phyloP scores from a whole-genome alignment of 2,888 invertebrate species.

The Eumerus sabulonum region DNA sequence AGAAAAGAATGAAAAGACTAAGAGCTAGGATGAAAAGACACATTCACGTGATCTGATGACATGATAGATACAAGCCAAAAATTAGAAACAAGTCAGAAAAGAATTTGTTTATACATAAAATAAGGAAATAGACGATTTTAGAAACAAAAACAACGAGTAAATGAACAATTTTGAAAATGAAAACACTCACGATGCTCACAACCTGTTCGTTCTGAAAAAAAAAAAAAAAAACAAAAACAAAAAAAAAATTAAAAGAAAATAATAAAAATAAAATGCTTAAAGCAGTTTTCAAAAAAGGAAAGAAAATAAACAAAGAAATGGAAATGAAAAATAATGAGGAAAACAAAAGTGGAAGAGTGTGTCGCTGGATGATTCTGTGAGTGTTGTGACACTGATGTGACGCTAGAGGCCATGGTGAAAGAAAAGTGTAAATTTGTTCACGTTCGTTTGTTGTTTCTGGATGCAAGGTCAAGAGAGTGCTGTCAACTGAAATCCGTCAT shows the following conservation, averaged over 20 bases:
- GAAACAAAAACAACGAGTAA: slow-evolving; percentile 22
- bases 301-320: background rate
- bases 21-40: background rate
- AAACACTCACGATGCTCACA: slow-evolving; percentile 78
- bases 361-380: no score
- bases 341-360: no score
- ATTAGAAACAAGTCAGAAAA: slow-evolving; percentile 11
- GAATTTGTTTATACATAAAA: slow-evolving; percentile 18
- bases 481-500: no score
- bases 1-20: background rate
- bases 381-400: no score
- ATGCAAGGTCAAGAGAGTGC: no score
- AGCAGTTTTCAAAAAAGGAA: background rate
- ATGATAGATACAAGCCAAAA: background rate
- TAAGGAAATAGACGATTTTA: background rate
- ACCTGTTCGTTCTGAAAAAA: slow-evolving; percentile 78
- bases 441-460: no score
- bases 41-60: background rate
- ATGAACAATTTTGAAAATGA: slow-evolving; percentile 49
- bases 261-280: slow-evolving; percentile 66
- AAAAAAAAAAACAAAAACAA: slow-evolving; percentile 69
- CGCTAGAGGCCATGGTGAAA: no score
- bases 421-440: no score
- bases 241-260: slow-evolving; percentile 71
- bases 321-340: background rate